Conservation (phyloP, 2,888 invertebrate genomes). For the Ophioninae sp. region DNA sequence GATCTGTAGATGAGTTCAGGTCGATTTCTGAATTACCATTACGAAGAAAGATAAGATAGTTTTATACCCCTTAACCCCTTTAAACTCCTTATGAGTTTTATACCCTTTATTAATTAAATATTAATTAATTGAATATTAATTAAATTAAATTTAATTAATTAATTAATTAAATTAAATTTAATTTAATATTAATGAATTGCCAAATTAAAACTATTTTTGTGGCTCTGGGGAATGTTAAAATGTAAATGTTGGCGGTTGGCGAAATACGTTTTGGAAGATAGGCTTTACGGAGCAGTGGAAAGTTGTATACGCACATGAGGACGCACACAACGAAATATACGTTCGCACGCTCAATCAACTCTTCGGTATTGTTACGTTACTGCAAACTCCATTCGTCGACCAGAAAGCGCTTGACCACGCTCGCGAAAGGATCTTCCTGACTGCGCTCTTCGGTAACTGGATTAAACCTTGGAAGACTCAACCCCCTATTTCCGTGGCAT, state of each 20-base stretch:
- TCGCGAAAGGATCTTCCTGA: conserved; percentile 61
- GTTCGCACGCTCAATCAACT: conserved; percentile 76
- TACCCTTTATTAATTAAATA: no score
- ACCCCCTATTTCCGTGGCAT: conserved; percentile 11
- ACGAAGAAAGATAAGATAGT: background rate
- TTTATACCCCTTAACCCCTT: no score
- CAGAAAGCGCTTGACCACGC: conserved; percentile 78
- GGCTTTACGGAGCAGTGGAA: background rate
- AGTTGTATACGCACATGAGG: background rate
- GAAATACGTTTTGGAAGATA: background rate
- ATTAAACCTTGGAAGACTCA: conserved; percentile 42
- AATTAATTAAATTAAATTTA: no score
- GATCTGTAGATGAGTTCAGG: background rate
- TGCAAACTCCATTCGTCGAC: conserved; percentile 62
- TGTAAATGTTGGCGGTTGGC: no score
- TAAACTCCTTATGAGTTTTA: no score
- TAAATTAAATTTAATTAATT: no score
- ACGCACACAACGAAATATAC: conserved; percentile 55
- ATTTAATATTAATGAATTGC: no score
- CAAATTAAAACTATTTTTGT: no score
- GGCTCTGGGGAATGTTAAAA: no score
- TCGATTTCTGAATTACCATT: background rate
- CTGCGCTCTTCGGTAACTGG: conserved; percentile 62
- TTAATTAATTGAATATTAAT: no score
- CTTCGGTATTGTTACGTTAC: conserved; percentile 76